A percentile compares a stretch with the other conserved stretches of the same genome.
These are phyloP conservation scores for Cydia amplana DNA, from an alignment of 1,140 invertebrate species.

Conservation along the genomic window DNA sequence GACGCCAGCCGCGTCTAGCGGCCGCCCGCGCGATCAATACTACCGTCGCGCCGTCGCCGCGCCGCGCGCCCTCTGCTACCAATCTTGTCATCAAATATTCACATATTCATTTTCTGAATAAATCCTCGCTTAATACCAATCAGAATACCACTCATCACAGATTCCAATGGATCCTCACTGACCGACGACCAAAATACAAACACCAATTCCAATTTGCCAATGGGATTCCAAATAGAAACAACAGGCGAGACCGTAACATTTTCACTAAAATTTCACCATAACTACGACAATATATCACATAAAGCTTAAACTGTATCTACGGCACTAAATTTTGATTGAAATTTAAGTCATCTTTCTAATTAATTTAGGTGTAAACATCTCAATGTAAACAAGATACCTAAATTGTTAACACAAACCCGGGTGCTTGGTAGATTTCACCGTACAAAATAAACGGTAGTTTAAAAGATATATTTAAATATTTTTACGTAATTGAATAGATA, in stretches of 20 bases:
- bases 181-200: not conserved
- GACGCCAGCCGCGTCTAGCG: constrained; percentile 74
- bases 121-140: constrained; percentile 45
- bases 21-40: constrained; percentile 74
- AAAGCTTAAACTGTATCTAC: not conserved
- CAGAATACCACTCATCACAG: not conserved
- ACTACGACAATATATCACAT: not conserved
- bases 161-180: not conserved
- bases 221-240: constrained; percentile 3
- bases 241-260: constrained; percentile 1
- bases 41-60: constrained; percentile 73
- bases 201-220: constrained; percentile 7
- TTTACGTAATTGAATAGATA: constrained; percentile 44
- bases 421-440: not conserved
- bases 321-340: not conserved
- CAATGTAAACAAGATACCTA: constrained; percentile 24
- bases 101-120: constrained; percentile 71
- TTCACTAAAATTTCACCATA: constrained; percentile 17
- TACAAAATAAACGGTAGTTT: constrained; percentile 1
- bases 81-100: constrained; percentile 78
- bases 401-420: constrained; percentile 6
- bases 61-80: constrained; percentile 52
- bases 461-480: constrained; percentile 28
- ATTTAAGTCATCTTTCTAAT: constrained; percentile 30
- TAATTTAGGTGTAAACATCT: constrained; percentile 24